phyloP scores from a whole-genome alignment of 2,888 invertebrate genomes.

The Idaea aversata region DNA sequence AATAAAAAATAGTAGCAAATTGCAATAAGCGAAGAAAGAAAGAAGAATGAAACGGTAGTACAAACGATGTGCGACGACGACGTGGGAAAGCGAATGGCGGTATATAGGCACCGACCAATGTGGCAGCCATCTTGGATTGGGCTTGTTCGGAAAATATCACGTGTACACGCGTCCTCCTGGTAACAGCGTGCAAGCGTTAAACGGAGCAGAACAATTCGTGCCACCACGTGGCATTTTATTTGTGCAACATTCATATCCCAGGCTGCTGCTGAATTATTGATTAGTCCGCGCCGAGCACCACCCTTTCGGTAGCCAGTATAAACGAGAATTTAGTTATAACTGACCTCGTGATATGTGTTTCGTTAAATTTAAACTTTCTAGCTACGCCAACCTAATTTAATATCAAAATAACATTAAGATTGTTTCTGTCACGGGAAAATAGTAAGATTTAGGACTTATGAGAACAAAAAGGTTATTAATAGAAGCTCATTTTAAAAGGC shows the following conservation, averaged over 20 bases:
- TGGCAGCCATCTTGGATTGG: conserved; percentile 72
- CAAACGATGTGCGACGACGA: conserved; percentile 52
- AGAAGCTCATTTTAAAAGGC: conserved; percentile 18
- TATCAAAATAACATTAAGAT: not conserved
- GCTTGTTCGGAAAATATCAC: conserved; percentile 70
- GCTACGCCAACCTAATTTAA: not conserved
- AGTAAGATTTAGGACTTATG: not conserved
- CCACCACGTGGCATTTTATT: conserved; percentile 74
- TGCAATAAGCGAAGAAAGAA: conserved; percentile 62
- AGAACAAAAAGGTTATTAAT: not conserved
- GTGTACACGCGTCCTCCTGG: conserved; percentile 72
- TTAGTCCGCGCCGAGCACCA: conserved; percentile 33
- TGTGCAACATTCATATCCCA: conserved; percentile 63
- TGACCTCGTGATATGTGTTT: conserved; percentile 14
- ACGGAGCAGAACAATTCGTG: conserved; percentile 72
- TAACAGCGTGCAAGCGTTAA: conserved; percentile 68
- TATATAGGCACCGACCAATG: conserved; percentile 36
- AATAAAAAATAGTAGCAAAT: conserved; percentile 56
- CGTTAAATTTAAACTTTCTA: not conserved
- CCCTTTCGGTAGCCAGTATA: conserved; percentile 30
- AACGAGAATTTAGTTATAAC: conserved; percentile 18
- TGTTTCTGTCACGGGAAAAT: not conserved
- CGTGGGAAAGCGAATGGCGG: conserved; percentile 77
- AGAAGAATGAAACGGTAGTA: conserved; percentile 63
- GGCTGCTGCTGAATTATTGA: conserved; percentile 51